Conservation (phyloP, 2,888 invertebrate genomes). For the Falcaria lacertinaria region DNA sequence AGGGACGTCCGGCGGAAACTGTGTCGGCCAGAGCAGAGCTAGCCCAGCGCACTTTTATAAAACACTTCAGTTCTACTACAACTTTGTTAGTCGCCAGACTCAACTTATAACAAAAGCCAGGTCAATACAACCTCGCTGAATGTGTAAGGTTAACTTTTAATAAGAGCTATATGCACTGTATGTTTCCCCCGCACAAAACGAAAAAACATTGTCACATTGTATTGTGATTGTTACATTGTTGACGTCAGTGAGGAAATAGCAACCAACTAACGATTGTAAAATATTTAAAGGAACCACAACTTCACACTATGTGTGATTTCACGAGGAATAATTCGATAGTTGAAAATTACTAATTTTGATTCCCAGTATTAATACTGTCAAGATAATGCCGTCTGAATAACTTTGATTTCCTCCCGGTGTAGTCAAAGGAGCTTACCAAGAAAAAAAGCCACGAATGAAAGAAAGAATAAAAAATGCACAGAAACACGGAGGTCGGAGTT, state of each 20-base stretch:
- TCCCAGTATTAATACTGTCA: too few relatives aligned
- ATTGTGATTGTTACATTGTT: neutral
- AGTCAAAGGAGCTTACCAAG: conserved; percentile 67
- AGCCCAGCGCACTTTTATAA: conserved; percentile 41
- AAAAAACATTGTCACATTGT: too few relatives aligned
- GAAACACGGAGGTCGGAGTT: conserved; percentile 79
- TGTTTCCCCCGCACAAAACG: too few relatives aligned
- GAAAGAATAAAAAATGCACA: conserved; percentile 76
- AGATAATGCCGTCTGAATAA: conserved; percentile 56
- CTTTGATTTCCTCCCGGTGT: conserved; percentile 62
- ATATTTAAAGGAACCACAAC: conserved; percentile 19
- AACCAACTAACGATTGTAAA: too few relatives aligned
- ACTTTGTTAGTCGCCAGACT: conserved; percentile 19
- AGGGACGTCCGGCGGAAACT: conserved; percentile 51
- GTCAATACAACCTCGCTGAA: conserved; percentile 1
- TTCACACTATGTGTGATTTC: too few relatives aligned
- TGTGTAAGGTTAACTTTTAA: neutral
- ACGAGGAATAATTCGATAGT: too few relatives aligned
- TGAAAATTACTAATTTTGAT: too few relatives aligned
- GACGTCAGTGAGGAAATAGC: conserved; percentile 3
- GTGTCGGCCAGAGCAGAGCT: too few relatives aligned
- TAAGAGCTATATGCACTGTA: too few relatives aligned
- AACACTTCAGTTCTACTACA: conserved; percentile 36
- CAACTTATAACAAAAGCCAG: conserved; percentile 25
- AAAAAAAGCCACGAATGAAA: conserved; percentile 47